Percentiles rank a stretch among this genome's conserved stretches.
These are phyloP conservation scores for Chironomus riparius DNA, from an alignment of 2,888 invertebrate genomes.

Conservation along the genomic window DNA sequence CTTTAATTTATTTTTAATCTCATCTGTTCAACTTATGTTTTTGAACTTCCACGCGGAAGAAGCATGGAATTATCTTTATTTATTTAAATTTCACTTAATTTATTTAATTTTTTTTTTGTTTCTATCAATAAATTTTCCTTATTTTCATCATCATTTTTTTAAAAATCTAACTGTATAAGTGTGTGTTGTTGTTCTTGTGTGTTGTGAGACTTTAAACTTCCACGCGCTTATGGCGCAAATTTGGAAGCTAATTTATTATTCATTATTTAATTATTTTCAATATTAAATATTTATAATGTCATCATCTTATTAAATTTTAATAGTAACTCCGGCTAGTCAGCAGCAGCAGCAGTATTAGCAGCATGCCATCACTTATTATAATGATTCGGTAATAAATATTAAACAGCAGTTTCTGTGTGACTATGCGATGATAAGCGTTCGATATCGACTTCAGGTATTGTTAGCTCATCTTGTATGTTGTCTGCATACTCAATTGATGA, in stretches of 20 bases:
- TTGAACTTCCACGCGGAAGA: neutral
- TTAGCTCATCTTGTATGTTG: constrained; percentile 77
- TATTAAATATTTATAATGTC: neutral
- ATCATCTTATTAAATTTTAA: neutral
- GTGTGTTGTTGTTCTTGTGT: neutral
- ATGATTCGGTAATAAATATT: constrained; percentile 36
- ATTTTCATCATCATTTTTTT: neutral
- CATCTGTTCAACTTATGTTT: neutral
- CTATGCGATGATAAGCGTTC: constrained; percentile 87
- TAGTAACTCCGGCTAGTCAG: neutral
- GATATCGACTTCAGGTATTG: constrained; percentile 86
- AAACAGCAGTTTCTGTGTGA: constrained; percentile 92
- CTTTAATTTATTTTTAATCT: neutral
- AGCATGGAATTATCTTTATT: neutral
- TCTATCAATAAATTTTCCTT: neutral
- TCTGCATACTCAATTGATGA: constrained; percentile 88
- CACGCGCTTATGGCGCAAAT: too few species aligned
- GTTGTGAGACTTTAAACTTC: neutral
- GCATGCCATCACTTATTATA: neutral
- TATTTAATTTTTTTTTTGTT: neutral
- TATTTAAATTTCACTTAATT: neutral
- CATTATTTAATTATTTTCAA: too few species aligned
- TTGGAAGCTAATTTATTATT: too few species aligned
- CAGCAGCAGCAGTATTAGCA: neutral
- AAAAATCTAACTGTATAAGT: constrained; percentile 4